Evolutionary conservation across 2,113 vertebrate genomes (phyloP).

Genomic region (Xiphophorus hellerii): DNA sequence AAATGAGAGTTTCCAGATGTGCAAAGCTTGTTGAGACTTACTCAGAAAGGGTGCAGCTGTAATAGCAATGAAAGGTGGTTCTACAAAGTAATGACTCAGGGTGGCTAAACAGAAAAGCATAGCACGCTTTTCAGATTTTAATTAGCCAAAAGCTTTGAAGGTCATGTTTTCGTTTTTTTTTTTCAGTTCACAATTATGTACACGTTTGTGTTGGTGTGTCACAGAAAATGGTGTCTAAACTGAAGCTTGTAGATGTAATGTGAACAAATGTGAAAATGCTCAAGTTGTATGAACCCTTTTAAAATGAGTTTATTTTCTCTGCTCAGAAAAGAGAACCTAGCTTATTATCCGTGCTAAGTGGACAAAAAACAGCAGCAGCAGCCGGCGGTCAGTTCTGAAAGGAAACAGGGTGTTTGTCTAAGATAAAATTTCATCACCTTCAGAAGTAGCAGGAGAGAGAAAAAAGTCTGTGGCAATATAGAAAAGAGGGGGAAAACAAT

Average conservation of each 20-base stretch:
- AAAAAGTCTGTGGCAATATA: slow-evolving; percentile 26
- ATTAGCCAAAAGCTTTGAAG: too few species aligned
- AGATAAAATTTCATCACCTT: slow-evolving; percentile 65
- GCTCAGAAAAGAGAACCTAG: neutral
- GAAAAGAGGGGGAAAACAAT: slow-evolving; percentile 40
- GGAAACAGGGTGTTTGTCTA: slow-evolving; percentile 63
- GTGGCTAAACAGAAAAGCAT: neutral
- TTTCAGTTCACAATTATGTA: too few species aligned
- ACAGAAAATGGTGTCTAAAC: neutral
- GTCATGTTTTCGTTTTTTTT: too few species aligned
- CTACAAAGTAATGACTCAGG: too few species aligned
- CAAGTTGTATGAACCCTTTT: neutral
- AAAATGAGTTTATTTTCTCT: neutral
- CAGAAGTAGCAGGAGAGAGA: slow-evolving; percentile 33
- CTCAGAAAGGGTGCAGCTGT: too few species aligned
- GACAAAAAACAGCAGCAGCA: slow-evolving; percentile 25
- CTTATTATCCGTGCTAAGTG: neutral
- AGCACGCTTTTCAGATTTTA: neutral
- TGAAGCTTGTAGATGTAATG: neutral
- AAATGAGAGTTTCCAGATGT: too few species aligned
- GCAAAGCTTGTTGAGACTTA: too few species aligned
- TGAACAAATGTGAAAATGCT: neutral
- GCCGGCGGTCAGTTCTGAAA: slow-evolving; percentile 28
- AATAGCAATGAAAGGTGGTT: too few species aligned
- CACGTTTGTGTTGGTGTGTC: too few species aligned